These are phyloP conservation scores for Limnephilus rhombicus DNA, from an alignment of 2,888 invertebrate species.

Conservation along the genomic window DNA sequence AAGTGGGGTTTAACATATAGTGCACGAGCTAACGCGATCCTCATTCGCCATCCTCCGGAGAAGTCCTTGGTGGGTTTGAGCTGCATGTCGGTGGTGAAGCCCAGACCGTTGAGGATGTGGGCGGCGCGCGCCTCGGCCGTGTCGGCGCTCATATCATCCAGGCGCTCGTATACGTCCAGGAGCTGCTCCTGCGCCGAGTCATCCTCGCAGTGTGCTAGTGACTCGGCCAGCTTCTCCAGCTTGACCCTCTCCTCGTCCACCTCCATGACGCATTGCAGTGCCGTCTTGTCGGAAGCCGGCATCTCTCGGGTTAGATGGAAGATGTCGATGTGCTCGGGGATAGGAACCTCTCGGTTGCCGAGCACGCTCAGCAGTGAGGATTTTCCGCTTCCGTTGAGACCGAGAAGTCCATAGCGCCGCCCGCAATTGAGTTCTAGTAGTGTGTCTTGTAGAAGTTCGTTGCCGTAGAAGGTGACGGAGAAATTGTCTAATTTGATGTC, in stretches of 20 bases:
- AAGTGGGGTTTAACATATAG: conserved; percentile 98
- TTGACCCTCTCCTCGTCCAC: conserved; percentile 96
- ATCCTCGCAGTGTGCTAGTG: conserved; percentile 90
- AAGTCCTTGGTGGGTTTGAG: conserved; percentile 91
- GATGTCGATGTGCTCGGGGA: conserved; percentile 98
- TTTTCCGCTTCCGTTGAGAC: conserved; percentile 98
- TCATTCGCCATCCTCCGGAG: conserved; percentile 98
- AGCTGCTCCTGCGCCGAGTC: conserved; percentile 95
- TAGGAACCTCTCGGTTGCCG: conserved; percentile 95
- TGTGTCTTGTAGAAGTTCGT: conserved; percentile 96
- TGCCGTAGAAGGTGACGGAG: conserved; percentile 98
- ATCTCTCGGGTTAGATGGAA: conserved; percentile 98
- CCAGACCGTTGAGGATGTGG: conserved; percentile 96
- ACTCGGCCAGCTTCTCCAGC: conserved; percentile 95
- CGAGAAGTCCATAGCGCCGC: conserved; percentile 96
- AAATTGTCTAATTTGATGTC: conserved; percentile 98
- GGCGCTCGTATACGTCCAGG: conserved; percentile 97
- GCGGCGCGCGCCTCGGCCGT: conserved; percentile 97
- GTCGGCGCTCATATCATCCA: conserved; percentile 97
- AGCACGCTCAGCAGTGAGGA: conserved; percentile 95
- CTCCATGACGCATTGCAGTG: conserved; percentile 97
- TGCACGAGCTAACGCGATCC: conserved; percentile 97
- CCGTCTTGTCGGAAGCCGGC: conserved; percentile 98
- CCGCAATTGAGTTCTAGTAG: conserved; percentile 98
- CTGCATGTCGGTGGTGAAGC: conserved; percentile 94